Evolutionary conservation across 2,113 vertebrate species (phyloP), one percentile per base, ranked within the genome.

Genomic region (Paradoxurus hermaphroditus): DNA sequence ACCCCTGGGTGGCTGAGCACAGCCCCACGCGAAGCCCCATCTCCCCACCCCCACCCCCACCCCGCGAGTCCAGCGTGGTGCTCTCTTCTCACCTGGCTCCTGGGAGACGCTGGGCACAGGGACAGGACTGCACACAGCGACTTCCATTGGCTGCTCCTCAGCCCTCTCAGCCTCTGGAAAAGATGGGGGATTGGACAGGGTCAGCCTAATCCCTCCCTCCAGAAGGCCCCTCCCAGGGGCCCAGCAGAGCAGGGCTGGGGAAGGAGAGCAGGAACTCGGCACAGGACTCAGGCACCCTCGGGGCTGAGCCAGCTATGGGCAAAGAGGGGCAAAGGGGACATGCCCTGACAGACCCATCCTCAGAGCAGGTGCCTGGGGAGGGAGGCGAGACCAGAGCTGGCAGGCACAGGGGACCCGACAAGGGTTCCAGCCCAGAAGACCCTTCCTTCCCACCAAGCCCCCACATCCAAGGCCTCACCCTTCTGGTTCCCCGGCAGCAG

Each of bases 61-160:
- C 67, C 21, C 8, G 23, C 29, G 31, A 23, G 23, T 23, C 44
- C 53, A 3, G 53, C 7, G 23, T 23, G 53, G 29, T 14, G 31
- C 34, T 65, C 0, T 1, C 19, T 13, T 5, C 98, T 98, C 97
- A 99, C 99, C 98, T 96, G 95, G 65, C 0, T 97, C 95, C 49
- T 85, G 95, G 0, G 98, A 98, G 92, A 97, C 94, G 91, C 83
- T 90, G 12, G 97, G 96, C 0, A 34, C 96, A 0, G 39, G 95
- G 4, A 85, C 25, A 0, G 96, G 98, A 6, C 23, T 0, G 0
- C 82, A 62, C 1, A 8, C 7, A 5, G 94, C 93, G 29, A 65
- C 19, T 0, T 92, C 67, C 95, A 96, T 70, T 13, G 94, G 95
- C 84, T 96, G 91, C 19, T 86, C 95, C 72, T 96, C 96, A 23